These are phyloP conservation scores for Pedetes capensis DNA, from an alignment of 2,113 vertebrate genomes.

Conservation along the genomic window DNA sequence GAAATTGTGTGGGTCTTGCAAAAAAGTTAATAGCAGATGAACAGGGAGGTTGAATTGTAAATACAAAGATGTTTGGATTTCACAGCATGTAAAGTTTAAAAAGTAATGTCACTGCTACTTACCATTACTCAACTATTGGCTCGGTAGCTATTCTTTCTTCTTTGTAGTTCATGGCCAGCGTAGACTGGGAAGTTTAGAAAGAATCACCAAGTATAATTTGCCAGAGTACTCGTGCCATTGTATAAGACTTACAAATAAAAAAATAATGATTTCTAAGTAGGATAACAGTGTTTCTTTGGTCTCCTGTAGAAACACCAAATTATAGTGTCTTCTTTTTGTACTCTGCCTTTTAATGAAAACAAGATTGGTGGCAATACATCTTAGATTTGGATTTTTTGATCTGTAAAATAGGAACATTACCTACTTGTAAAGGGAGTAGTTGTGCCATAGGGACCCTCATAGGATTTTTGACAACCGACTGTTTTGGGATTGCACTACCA, in stretches of 20 bases:
- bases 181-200: slow-evolving; percentile 2
- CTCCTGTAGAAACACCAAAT: neutral
- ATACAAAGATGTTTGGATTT: neutral
- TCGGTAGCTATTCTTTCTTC: neutral
- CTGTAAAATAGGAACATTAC: neutral
- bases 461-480: too few relatives aligned
- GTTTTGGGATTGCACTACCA: too few relatives aligned
- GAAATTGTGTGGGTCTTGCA: neutral
- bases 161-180: neutral
- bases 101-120: neutral
- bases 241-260: neutral
- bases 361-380: neutral
- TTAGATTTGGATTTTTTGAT: neutral
- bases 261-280: neutral
- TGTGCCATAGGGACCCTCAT: too few relatives aligned
- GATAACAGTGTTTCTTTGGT: neutral
- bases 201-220: neutral
- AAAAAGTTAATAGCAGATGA: neutral
- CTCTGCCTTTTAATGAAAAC: neutral
- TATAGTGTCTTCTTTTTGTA: neutral
- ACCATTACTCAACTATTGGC: fast-evolving
- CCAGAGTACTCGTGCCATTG: neutral
- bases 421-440: neutral
- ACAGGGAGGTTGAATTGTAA: neutral
- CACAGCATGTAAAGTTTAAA: neutral